These are phyloP conservation scores for Leptopilina drosophilae DNA, from an alignment of 2,888 invertebrate genomes.

Conservation along the genomic window DNA sequence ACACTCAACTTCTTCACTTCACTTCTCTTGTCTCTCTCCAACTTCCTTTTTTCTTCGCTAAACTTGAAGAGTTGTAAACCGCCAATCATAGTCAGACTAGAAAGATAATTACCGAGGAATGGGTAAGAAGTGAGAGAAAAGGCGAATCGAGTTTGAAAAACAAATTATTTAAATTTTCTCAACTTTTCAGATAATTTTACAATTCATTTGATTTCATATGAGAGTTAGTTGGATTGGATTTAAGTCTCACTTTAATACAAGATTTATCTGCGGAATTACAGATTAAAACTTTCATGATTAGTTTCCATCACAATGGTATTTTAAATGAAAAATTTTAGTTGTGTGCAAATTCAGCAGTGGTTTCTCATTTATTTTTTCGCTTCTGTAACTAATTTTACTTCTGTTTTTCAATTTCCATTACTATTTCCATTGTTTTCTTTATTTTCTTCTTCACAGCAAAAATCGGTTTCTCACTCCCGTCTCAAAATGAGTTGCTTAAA, in stretches of 20 bases:
- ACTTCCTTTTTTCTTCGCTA: not conserved
- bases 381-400: too few relatives aligned
- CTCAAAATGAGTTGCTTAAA: too few relatives aligned
- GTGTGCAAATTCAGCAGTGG: too few relatives aligned
- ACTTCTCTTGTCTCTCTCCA: not conserved
- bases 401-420: too few relatives aligned
- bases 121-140: not conserved
- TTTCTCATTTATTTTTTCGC: not conserved
- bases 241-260: slow-evolving; percentile 7
- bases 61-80: slow-evolving; percentile 22
- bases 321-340: not conserved
- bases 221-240: not conserved
- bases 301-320: not conserved
- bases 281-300: not conserved
- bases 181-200: slow-evolving; percentile 15
- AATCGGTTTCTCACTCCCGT: too few relatives aligned
- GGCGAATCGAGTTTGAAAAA: not conserved
- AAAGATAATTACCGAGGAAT: not conserved
- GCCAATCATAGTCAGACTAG: slow-evolving; percentile 19
- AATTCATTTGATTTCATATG: slow-evolving; percentile 8
- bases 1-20: not conserved
- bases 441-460: too few relatives aligned
- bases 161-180: slow-evolving; percentile 27
- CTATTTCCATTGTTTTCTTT: too few relatives aligned
- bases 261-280: not conserved